phyloP scores from a whole-genome alignment of 92 coral and sea anemone species.

The Nematostella vectensis region DNA sequence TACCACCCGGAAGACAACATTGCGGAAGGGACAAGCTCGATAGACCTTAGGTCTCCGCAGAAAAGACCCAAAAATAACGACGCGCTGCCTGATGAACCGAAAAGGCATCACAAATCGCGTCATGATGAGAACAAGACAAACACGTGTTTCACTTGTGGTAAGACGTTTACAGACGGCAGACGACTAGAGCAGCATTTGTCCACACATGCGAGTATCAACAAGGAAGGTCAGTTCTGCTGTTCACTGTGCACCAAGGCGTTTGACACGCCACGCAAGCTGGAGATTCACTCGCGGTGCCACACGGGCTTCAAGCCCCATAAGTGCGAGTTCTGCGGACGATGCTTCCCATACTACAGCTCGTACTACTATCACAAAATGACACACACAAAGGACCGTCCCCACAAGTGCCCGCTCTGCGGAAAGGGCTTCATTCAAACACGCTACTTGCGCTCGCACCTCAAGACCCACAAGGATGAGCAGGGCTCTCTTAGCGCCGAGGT shows the following conservation, averaged over 20 bases:
- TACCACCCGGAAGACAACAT: not conserved
- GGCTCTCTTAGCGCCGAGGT: slow-evolving; percentile 44
- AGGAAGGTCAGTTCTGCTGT: slow-evolving; percentile 79
- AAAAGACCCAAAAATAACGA: not conserved
- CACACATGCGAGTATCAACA: slow-evolving; percentile 72
- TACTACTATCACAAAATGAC: slow-evolving; percentile 91
- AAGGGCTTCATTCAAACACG: slow-evolving; percentile 87
- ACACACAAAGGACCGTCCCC: slow-evolving; percentile 86
- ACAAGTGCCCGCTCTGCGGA: slow-evolving; percentile 80
- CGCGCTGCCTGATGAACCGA: not conserved
- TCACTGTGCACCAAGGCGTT: slow-evolving; percentile 68
- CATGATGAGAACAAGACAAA: slow-evolving; percentile 24
- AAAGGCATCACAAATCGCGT: not conserved
- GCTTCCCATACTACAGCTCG: slow-evolving; percentile 85
- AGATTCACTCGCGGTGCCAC: slow-evolving; percentile 83
- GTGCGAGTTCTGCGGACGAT: slow-evolving; percentile 80
- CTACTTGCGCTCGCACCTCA: slow-evolving; percentile 66
- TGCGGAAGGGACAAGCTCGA: not conserved
- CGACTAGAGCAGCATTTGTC: slow-evolving; percentile 78
- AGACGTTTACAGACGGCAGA: slow-evolving; percentile 61
- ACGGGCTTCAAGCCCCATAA: slow-evolving; percentile 89
- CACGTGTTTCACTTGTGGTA: slow-evolving; percentile 71
- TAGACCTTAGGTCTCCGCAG: not conserved
- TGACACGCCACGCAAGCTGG: slow-evolving; percentile 79
- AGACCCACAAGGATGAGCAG: slow-evolving; percentile 64